phyloP scores from a whole-genome alignment of 2,797 vertebrate genomes.

The Mus minutoides region DNA sequence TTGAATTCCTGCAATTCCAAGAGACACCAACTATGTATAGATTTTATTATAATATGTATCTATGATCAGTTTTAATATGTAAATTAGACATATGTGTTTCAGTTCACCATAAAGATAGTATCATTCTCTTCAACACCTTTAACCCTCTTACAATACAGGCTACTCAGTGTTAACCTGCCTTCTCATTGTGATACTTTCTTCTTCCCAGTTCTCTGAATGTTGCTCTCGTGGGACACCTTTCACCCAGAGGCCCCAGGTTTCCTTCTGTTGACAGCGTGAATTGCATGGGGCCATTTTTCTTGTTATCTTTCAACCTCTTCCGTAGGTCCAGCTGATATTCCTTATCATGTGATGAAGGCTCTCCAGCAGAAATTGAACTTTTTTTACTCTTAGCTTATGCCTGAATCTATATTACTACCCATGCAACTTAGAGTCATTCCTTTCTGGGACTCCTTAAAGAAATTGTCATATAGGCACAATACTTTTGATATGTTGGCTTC shows the following conservation, averaged over 20 bases:
- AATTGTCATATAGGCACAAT: too few species aligned
- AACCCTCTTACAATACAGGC: background rate
- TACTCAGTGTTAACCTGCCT: background rate
- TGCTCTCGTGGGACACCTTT: background rate
- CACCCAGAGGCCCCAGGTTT: background rate
- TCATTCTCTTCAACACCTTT: rapidly evolving
- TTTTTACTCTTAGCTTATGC: background rate
- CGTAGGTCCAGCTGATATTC: background rate
- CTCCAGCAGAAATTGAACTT: background rate
- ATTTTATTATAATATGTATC: background rate
- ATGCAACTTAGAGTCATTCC: too few species aligned
- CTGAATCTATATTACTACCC: too few species aligned
- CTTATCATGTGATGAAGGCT: background rate
- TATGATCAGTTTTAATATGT: background rate
- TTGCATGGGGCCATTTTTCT: background rate
- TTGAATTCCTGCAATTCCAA: background rate
- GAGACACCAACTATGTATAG: too few species aligned
- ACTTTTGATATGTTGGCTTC: background rate
- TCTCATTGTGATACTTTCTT: background rate
- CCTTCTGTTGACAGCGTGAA: background rate
- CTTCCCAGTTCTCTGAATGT: background rate
- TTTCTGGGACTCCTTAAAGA: background rate
- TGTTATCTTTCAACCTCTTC: background rate
- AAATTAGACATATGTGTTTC: background rate
- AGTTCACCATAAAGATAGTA: background rate